Base-by-base conservation (phyloP, 2,797 vertebrate genomes). In the Chelon auratus region DNA sequence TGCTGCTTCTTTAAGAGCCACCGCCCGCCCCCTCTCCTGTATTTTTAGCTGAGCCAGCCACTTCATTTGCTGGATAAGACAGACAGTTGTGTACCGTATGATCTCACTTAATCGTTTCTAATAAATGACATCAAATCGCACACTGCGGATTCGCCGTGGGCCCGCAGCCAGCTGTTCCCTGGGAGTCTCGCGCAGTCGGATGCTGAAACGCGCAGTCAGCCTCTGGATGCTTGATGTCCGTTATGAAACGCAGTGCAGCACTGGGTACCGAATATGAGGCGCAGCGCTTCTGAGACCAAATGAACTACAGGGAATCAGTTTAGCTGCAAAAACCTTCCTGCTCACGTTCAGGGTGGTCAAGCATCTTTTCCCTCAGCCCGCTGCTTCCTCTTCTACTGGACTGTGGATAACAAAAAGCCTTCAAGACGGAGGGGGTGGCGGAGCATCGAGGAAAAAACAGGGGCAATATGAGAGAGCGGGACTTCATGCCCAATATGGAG, bases 401-500 rank as follows among this genome's bases (percentile, higher is more conserved):
- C 75, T 90, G 92, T 89, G 91, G 88, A 91, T 91, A 83, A 89
- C 72, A 84, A 90, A 85, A 89, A 90, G 89, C 86, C 82, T 90
- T 93, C 95, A 96, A 93, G 91, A 97, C 96, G 96, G 96, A 96
- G 95, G 94, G 95, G 93, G 95, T 92, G 91, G 96, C 96, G 96
- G 97, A 98, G 95, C 96, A 97, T 93, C 96, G 97, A 92, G 96
- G 94, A 64, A 97, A 97, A 94, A 95, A 95, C 78, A 94, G 96
- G 94, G 96, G 93, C 91, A 95, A 95, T 84, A 97, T 97, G 96
- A 96, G 96, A 95, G 96, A 97, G 90, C 95, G 96, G 96, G 97
- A 97, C 95, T 96, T 95, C 92, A 94, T 96, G 94, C 96, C 94
- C 95, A 96, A 95, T 84, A 95, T 95, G 95, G 97, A 98, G 94